Base-by-base conservation (phyloP, 1,140 invertebrate genomes). In the Zaprionus ghesquierei region DNA sequence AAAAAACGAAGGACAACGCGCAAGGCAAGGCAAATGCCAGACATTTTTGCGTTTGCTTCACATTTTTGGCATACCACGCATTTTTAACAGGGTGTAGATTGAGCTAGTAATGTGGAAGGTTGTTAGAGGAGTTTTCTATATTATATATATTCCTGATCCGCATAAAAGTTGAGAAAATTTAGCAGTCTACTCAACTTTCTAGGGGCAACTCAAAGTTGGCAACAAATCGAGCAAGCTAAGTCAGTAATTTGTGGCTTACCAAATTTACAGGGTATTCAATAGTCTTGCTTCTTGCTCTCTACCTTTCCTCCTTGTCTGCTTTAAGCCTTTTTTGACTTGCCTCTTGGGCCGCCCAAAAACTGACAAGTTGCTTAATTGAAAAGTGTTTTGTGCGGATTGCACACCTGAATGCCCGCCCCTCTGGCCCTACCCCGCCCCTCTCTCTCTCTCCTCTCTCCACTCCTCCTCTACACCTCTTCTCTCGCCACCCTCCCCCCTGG, bases 331-430 rank as follows among this genome's bases (percentile, higher is more conserved):
- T 77, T 69, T 53, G 53, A 63, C 62, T 84, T 55, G 49, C 55
- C 60, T 50, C 65, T 68, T 75, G 66, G 53, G 66, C 72, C 54
- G 73, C 55, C 71, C 56, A 56, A 41, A n/a, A 41, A 23, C 78
- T 82, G 82, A 87, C 82, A 87, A 89, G 82, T 87, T 87, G 82
- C 82, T 87, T 87, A 87, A 87, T 87, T 87, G 82, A 87, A 87
- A 86, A 86, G 82, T 82, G 84, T 86, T 86, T 86, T 86, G 79
- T 82, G 76, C 73, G 69, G 50, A 60, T 68, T 60, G 27, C 44
- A 38, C 53, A 55, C 53, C 53, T 58, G 55, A n/a, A 3, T 55
- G 6, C 49, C 35, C 18, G 31, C 15, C 27, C 20, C 29, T 13
- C 12, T 20, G 12, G 60, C 9, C 0, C 51, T 18, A 23, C 1